These are phyloP conservation scores for Leptobrachium ailaonicum DNA, from an alignment of 2,113 vertebrate species.

Conservation along the genomic window DNA sequence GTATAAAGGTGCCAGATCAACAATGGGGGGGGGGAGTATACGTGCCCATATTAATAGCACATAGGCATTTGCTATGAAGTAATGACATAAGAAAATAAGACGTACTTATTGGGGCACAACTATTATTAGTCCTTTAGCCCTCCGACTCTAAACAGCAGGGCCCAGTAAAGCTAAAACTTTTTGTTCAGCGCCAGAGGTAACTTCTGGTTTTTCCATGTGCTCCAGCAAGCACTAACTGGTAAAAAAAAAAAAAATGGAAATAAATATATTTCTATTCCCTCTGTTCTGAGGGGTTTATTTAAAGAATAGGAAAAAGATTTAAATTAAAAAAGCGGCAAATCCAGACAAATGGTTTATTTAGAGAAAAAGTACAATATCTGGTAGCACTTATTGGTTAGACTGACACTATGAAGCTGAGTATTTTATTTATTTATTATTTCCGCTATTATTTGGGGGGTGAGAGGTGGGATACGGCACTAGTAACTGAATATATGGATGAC, in stretches of 20 bases:
- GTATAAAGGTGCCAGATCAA: constrained; percentile 72
- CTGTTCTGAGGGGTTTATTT: constrained; percentile 77
- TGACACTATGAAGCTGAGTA: constrained; percentile 74
- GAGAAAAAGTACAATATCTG: constrained; percentile 76
- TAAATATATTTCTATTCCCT: constrained; percentile 81
- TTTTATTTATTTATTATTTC: constrained; percentile 88
- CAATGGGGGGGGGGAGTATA: constrained; percentile 64
- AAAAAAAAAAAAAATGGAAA: constrained; percentile 71
- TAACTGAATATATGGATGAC: constrained; percentile 49
- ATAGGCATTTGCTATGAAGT: constrained; percentile 96
- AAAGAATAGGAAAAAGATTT: constrained; percentile 55
- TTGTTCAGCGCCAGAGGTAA: constrained; percentile 3
- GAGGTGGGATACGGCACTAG: constrained; percentile 70
- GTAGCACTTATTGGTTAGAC: constrained; percentile 92
- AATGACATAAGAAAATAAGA: constrained; percentile 72
- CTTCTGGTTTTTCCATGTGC: constrained; percentile 34
- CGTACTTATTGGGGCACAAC: constrained; percentile 94
- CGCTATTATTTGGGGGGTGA: constrained; percentile 66
- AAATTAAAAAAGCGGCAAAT: constrained; percentile 61
- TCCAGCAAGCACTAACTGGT: constrained; percentile 61
- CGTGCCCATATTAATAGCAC: constrained; percentile 73
- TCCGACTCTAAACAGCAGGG: constrained; percentile 99
- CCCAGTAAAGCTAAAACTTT: constrained; percentile 72
- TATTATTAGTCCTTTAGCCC: constrained; percentile 94
- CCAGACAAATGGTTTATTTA: constrained; percentile 80